A percentile compares a stretch with the other conserved stretches of the same genome.
These are phyloP conservation scores for Gnathonemus longibarbis DNA, from an alignment of 2,113 vertebrate species.

Conservation along the genomic window DNA sequence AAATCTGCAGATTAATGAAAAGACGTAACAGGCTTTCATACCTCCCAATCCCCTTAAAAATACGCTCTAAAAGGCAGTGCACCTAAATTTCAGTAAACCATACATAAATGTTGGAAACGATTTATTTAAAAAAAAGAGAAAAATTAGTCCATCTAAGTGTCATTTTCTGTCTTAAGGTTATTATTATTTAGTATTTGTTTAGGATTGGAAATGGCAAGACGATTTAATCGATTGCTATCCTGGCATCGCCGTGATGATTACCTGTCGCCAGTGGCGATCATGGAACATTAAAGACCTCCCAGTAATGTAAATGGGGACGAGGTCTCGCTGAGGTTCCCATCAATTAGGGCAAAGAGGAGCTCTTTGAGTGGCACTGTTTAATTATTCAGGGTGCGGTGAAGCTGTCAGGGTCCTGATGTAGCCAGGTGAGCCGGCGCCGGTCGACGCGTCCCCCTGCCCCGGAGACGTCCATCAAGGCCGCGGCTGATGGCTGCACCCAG, in stretches of 20 bases:
- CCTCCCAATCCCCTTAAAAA: not conserved
- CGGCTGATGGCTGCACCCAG: conserved; percentile 46
- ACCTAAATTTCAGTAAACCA: not conserved
- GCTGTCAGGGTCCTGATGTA: conserved; percentile 51
- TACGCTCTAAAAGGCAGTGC: not conserved
- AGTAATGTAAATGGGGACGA: conserved; percentile 23
- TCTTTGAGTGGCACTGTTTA: conserved; percentile 26
- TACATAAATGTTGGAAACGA: not conserved
- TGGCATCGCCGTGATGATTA: not conserved
- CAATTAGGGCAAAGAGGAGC: not conserved
- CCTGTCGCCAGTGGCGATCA: conserved; percentile 2
- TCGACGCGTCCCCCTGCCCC: conserved; percentile 43
- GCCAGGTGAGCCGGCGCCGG: conserved; percentile 44
- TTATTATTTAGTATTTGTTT: conserved; percentile 5
- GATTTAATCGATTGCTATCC: not conserved
- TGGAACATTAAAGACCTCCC: conserved; percentile 25
- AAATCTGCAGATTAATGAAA: not conserved
- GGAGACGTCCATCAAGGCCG: conserved; percentile 46
- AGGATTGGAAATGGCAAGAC: not conserved
- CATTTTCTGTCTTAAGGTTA: not conserved
- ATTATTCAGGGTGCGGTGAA: conserved; percentile 33
- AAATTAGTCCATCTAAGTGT: not conserved
- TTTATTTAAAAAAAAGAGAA: not conserved
- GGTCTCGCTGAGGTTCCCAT: not conserved
- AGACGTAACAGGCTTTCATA: not conserved